Percentiles rank a stretch among this genome's conserved stretches.
Conservation (phyloP, 2,113 vertebrate genomes). For the Ammospiza caudacuta region DNA sequence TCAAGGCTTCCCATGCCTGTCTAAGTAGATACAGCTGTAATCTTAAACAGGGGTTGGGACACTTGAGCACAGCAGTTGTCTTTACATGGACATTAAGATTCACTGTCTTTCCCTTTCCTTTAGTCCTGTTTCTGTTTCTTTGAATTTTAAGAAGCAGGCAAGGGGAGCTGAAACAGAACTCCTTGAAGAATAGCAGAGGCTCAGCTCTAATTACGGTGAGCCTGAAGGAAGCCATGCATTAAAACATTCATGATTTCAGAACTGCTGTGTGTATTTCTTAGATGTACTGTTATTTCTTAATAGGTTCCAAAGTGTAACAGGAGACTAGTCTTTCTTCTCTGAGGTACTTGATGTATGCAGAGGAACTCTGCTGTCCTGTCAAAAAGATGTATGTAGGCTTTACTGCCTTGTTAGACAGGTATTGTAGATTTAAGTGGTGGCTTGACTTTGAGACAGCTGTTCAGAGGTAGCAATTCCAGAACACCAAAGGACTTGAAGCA, state of each 20-base stretch:
- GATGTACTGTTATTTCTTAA: constrained; percentile 6
- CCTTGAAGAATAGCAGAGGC: not conserved
- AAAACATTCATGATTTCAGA: constrained; percentile 34
- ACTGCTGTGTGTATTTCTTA: not conserved
- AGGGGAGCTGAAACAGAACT: not conserved
- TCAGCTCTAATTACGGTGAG: not conserved
- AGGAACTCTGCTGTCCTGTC: not conserved
- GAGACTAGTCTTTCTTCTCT: not conserved
- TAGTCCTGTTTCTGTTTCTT: not conserved
- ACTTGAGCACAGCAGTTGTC: not conserved
- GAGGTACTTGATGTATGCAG: not conserved
- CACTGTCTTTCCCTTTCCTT: not conserved
- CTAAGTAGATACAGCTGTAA: not conserved
- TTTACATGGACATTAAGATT: not conserved
- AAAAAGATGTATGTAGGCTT: constrained; percentile 18
- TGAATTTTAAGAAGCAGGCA: not conserved
- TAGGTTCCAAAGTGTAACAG: not conserved
- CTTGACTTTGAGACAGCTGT: constrained; percentile 43
- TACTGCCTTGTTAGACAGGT: constrained; percentile 10
- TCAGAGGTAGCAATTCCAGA: not conserved
- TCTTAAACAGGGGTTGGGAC: not conserved
- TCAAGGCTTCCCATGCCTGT: not conserved
- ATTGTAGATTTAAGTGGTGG: constrained; percentile 35
- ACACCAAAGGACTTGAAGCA: constrained; percentile 1
- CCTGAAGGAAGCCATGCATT: not conserved